phyloP scores from a whole-genome alignment of 2,888 invertebrate genomes.

The Cotesia congregata region DNA sequence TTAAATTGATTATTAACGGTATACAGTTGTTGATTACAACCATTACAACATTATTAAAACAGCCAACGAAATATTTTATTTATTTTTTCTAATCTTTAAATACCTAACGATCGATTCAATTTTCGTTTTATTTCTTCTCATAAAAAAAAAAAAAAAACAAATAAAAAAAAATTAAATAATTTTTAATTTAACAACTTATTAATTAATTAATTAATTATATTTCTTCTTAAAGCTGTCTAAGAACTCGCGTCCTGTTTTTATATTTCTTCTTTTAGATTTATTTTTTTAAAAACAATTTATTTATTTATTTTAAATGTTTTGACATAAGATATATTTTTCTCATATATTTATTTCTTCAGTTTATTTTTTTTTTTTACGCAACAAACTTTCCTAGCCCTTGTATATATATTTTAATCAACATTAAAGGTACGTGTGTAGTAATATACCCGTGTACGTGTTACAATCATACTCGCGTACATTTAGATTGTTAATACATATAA shows the following conservation, averaged over 20 bases:
- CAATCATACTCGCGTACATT: slow-evolving; percentile 47
- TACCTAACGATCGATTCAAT: slow-evolving; percentile 28
- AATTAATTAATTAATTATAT: slow-evolving; percentile 66
- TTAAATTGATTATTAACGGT: slow-evolving; percentile 51
- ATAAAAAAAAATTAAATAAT: slow-evolving; percentile 33
- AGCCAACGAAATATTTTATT: slow-evolving; percentile 60
- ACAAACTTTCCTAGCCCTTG: slow-evolving; percentile 45
- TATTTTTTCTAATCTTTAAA: slow-evolving; percentile 21
- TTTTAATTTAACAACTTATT: slow-evolving; percentile 37
- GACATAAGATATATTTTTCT: slow-evolving; percentile 22
- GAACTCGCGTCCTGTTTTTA: slow-evolving; percentile 62
- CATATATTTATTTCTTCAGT: slow-evolving; percentile 43
- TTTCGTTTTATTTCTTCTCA: slow-evolving; percentile 31
- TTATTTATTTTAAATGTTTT: slow-evolving; percentile 38
- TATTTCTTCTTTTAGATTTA: slow-evolving; percentile 47
- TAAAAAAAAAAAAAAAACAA: slow-evolving; percentile 13
- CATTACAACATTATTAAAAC: slow-evolving; percentile 62
- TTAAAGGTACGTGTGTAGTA: slow-evolving; percentile 62
- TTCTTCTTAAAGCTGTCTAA: slow-evolving; percentile 67
- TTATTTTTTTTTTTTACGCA: slow-evolving; percentile 42
- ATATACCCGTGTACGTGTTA: slow-evolving; percentile 52
- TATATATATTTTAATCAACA: slow-evolving; percentile 44
- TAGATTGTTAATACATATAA: slow-evolving; percentile 8
- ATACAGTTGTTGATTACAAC: slow-evolving; percentile 54
- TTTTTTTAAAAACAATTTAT: slow-evolving; percentile 39